phyloP scores from a whole-genome alignment of 2,888 invertebrate species.

The Philonicus albiceps region DNA sequence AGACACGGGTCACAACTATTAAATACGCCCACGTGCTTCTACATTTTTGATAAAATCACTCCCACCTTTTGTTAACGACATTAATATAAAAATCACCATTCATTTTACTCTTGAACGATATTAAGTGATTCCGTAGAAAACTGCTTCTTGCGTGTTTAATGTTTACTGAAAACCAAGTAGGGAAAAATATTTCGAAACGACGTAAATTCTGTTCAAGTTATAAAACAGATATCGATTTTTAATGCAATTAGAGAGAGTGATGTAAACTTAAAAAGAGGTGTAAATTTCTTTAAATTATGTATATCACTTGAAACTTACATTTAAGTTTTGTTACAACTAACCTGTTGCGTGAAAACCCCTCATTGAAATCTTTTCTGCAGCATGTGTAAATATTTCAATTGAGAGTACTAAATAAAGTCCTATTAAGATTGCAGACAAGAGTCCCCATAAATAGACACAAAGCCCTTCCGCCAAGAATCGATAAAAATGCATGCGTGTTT shows the following conservation, averaged over 20 bases:
- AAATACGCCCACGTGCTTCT: not conserved
- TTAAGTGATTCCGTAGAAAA: not conserved
- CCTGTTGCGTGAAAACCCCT: not conserved
- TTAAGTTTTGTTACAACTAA: not conserved
- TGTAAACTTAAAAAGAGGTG: not conserved
- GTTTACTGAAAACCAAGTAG: slow-evolving; percentile 18
- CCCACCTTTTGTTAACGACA: not conserved
- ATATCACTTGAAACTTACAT: not conserved
- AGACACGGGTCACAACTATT: not conserved
- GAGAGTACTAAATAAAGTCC: not conserved
- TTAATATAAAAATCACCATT: slow-evolving; percentile 3
- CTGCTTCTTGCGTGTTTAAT: not conserved
- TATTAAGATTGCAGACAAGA: not conserved
- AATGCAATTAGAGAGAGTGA: slow-evolving; percentile 20
- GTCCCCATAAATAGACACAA: not conserved
- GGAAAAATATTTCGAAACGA: not conserved
- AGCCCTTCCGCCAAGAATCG: not conserved
- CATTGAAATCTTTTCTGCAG: not conserved
- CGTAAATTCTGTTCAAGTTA: not conserved
- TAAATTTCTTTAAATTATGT: not conserved
- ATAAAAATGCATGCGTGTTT: not conserved
- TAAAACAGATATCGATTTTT: slow-evolving; percentile 26
- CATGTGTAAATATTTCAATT: not conserved
- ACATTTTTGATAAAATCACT: not conserved
- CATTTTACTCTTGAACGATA: not conserved